Evolutionary conservation across 2,113 vertebrate genomes (phyloP), one percentile per base, ranked within the genome.

Genomic region (Spea multiplicata): DNA sequence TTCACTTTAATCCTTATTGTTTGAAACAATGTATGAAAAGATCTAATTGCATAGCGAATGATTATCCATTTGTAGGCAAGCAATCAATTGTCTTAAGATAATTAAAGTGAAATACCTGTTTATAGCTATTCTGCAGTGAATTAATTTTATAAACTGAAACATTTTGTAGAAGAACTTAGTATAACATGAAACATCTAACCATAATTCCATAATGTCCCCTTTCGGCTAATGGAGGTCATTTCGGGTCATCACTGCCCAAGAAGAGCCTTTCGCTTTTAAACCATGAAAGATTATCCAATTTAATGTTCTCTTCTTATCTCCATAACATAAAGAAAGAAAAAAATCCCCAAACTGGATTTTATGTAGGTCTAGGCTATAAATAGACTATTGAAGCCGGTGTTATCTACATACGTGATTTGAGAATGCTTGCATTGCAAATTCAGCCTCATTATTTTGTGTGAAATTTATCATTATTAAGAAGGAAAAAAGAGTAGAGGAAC

Each of bases 401-500:
- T 75, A 76, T 75, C 73, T 71, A 30, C 73, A 45, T 48, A 55
- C 55, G n/a, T 75, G 69, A 66, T 81, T 76, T 71, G 68, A 66
- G 68, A 76, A 65, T 48, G 80, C 73, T 81, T 76, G 80, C 80
- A 75, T 81, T 75, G 66, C 73, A 76, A 81, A 75, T 75, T 81
- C 61, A 10, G 59, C 46, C 80, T 81, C 80, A 75, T 75, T 81
- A 81, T 72, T 71, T 75, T 30, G 80, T 71, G 66, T 81, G 74
- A 81, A 76, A 81, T 81, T 75, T 81, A 75, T 81, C 74, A 75
- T 75, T 76, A 75, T 71, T 81, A 71, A 16, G 73, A 65, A 68
- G 59, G 45, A 75, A 69, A 71, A 76, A 50, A 8, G 8, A 10
- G 10, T 4, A 59, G 16, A 69, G 48, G 74, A 75, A 75, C 59